Evolutionary conservation across 2,797 vertebrate genomes (phyloP).

Genomic region (Acropternis orthonyx): DNA sequence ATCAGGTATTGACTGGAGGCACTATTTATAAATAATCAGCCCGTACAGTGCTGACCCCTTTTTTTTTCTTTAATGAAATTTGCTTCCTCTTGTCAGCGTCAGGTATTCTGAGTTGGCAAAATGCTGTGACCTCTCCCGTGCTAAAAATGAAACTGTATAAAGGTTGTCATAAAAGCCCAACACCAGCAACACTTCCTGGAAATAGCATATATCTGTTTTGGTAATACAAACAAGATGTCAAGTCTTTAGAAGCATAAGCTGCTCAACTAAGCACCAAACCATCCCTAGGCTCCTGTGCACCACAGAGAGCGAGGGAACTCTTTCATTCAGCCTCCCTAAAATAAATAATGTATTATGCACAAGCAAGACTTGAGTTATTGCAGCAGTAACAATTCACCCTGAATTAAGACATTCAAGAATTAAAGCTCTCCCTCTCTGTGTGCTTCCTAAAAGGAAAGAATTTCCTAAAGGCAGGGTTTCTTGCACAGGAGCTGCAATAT

Average conservation of each 20-base stretch:
- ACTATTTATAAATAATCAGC: constrained; percentile 60
- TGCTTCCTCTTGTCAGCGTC: constrained; percentile 37
- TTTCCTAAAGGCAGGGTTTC: not conserved
- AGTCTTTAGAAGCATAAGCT: not conserved
- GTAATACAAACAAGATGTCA: constrained; percentile 36
- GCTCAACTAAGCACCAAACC: constrained; percentile 2
- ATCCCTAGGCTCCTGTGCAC: not conserved
- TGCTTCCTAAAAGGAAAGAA: not conserved
- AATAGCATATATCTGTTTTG: not conserved
- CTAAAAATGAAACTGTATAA: not conserved
- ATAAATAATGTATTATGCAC: not conserved
- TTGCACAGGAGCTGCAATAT: not conserved
- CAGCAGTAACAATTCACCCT: not conserved
- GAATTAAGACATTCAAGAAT: not conserved
- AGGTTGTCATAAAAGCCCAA: not conserved
- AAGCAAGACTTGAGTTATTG: not conserved
- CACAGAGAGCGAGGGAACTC: not conserved
- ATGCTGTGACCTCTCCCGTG: not conserved
- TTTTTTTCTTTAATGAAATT: constrained; percentile 31
- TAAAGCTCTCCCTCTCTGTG: not conserved
- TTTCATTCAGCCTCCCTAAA: not conserved
- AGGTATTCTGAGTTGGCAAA: not conserved
- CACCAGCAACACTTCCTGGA: not conserved
- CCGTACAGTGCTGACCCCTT: constrained; percentile 1
- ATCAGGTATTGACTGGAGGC: not conserved